A percentile compares a stretch with the other conserved stretches of the same genome.
phyloP scores from a whole-genome alignment of 2,888 invertebrate species.

The Drosophila neoperkinsi region DNA sequence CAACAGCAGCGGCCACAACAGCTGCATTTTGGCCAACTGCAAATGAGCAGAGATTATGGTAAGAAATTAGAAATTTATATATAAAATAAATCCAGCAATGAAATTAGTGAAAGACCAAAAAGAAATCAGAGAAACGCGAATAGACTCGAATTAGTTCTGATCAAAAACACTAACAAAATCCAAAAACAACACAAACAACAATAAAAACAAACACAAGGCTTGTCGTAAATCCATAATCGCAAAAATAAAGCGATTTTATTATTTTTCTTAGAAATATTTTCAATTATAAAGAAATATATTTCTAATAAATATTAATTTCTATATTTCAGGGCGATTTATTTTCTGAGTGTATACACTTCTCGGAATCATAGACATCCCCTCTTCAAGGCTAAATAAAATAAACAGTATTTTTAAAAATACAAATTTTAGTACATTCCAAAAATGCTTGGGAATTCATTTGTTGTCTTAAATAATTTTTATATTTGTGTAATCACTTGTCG shows the following conservation, averaged over 20 bases:
- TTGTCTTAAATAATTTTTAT: neutral
- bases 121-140: neutral
- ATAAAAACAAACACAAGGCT: too few species aligned
- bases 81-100: neutral
- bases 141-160: too few species aligned
- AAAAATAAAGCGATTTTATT: too few species aligned
- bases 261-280: too few species aligned
- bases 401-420: neutral
- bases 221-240: too few species aligned
- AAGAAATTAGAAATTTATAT: neutral
- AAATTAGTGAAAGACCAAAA: neutral
- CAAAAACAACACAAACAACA: too few species aligned
- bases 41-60: slow-evolving; percentile 11
- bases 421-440: neutral
- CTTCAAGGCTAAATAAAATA: neutral
- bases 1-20: slow-evolving; percentile 69
- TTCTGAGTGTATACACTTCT: neutral
- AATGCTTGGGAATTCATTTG: neutral
- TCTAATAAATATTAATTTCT: too few species aligned
- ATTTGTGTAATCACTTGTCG: slow-evolving; percentile 13
- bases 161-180: too few species aligned
- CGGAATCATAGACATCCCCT: neutral
- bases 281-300: too few species aligned
- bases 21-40: slow-evolving; percentile 75
- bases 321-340: neutral